These are phyloP conservation scores for Seriola aureovittata DNA, from an alignment of 2,113 vertebrate species.

Conservation along the genomic window DNA sequence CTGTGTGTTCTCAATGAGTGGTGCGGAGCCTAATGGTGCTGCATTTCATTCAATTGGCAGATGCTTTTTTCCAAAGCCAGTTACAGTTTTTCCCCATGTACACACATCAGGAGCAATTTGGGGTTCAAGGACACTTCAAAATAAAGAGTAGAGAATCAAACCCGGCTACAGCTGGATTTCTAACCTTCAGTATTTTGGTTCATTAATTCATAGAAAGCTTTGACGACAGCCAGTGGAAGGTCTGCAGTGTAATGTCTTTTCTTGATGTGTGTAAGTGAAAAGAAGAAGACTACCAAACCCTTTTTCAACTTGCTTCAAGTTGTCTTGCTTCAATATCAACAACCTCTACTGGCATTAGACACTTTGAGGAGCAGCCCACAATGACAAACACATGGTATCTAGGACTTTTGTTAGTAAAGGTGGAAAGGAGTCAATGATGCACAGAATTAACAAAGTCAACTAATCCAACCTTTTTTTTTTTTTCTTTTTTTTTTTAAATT, in stretches of 20 bases:
- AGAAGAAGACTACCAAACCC: not conserved
- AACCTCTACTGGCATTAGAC: too few relatives aligned
- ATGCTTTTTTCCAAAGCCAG: slow-evolving; percentile 32
- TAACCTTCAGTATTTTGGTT: not conserved
- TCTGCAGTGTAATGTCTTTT: not conserved
- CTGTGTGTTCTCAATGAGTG: slow-evolving; percentile 22
- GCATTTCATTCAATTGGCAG: slow-evolving; percentile 67
- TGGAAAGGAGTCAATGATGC: too few relatives aligned
- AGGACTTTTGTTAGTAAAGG: too few relatives aligned
- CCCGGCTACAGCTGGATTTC: not conserved
- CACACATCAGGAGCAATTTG: slow-evolving; percentile 9
- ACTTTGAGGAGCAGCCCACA: too few relatives aligned
- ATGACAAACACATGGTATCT: too few relatives aligned
- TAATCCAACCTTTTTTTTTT: too few relatives aligned
- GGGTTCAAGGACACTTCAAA: slow-evolving; percentile 46
- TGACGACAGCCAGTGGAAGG: not conserved
- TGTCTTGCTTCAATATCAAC: too few relatives aligned
- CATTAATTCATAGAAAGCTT: not conserved
- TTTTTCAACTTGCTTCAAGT: too few relatives aligned
- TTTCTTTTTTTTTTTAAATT: too few relatives aligned
- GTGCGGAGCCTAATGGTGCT: slow-evolving; percentile 54
- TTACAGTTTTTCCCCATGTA: not conserved
- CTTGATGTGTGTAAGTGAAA: not conserved
- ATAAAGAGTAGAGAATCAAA: slow-evolving; percentile 11
- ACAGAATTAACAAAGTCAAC: too few relatives aligned